These are phyloP conservation scores for Hydractinia echinata DNA, from an alignment of 30 jellyfish, hydroid and myxozoan species.

Conservation along the genomic window DNA sequence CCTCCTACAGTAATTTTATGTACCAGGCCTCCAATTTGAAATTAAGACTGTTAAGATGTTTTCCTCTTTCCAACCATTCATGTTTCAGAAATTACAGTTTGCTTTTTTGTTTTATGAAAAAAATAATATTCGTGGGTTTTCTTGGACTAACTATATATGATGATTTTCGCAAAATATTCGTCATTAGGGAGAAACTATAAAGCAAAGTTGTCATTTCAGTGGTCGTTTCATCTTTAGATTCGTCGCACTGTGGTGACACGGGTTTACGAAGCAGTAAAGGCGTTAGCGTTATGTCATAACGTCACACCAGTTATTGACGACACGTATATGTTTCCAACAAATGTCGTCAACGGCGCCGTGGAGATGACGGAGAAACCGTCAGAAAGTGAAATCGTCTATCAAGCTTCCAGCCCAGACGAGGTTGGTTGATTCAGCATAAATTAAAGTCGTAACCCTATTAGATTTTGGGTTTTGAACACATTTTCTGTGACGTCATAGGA, in stretches of 20 bases:
- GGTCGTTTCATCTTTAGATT: slow-evolving; percentile 21
- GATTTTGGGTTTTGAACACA: too few species aligned
- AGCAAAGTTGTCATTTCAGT: neutral
- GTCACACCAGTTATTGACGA: slow-evolving; percentile 90
- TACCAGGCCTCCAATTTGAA: too few species aligned
- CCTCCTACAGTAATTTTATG: too few species aligned
- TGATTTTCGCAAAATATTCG: too few species aligned
- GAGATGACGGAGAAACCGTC: slow-evolving; percentile 64
- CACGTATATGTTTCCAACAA: slow-evolving; percentile 4
- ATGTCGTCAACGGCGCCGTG: slow-evolving; percentile 64
- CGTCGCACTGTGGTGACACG: slow-evolving; percentile 86
- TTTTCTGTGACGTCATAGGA: too few species aligned
- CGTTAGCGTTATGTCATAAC: slow-evolving; percentile 87
- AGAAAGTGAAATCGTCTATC: slow-evolving; percentile 49
- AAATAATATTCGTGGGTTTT: too few species aligned
- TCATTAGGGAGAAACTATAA: too few species aligned
- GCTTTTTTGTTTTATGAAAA: too few species aligned
- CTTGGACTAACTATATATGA: neutral
- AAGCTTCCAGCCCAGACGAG: slow-evolving; percentile 99
- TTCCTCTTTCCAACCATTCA: too few species aligned
- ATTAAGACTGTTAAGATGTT: too few species aligned
- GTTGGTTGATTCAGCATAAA: slow-evolving; percentile 5
- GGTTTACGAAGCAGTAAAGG: slow-evolving; percentile 93
- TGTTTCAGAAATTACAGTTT: too few species aligned
- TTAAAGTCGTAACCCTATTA: too few species aligned